These are phyloP conservation scores for Silurus meridionalis DNA, from an alignment of 2,113 vertebrate species.

Conservation along the genomic window DNA sequence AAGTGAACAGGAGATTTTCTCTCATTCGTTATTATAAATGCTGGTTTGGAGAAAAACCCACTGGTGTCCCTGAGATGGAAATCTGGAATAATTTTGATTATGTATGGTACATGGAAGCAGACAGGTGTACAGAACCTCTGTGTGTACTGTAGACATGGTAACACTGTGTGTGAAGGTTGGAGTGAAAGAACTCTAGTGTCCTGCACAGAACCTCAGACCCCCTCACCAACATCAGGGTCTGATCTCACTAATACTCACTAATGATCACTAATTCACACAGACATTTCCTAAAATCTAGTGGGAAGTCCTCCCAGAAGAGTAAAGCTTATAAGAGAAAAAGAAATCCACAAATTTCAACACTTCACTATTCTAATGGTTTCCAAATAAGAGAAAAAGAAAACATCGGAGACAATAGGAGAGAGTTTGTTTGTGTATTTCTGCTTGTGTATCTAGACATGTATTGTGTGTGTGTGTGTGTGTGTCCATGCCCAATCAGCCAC, in stretches of 20 bases:
- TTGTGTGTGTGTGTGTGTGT: neutral
- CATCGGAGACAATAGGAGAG: neutral
- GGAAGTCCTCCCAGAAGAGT: neutral
- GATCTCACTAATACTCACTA: neutral
- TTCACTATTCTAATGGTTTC: conserved; percentile 12
- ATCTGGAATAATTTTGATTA: neutral
- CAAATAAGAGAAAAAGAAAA: neutral
- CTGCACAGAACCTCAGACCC: neutral
- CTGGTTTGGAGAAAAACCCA: neutral
- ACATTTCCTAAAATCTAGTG: neutral
- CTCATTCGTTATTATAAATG: neutral
- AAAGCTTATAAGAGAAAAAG: neutral
- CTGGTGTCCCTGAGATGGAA: neutral
- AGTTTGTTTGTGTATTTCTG: neutral
- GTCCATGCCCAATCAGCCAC: neutral
- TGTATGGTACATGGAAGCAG: too few species aligned
- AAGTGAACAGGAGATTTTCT: neutral
- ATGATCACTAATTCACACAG: neutral
- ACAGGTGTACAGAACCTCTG: neutral
- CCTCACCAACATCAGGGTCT: neutral
- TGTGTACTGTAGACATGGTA: neutral
- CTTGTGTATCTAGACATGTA: neutral
- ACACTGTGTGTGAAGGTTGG: neutral
- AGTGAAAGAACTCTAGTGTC: neutral
- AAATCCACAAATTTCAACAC: neutral